Conservation (phyloP, 2,888 invertebrate species). For the Sinopyrophorus schimmeli region DNA sequence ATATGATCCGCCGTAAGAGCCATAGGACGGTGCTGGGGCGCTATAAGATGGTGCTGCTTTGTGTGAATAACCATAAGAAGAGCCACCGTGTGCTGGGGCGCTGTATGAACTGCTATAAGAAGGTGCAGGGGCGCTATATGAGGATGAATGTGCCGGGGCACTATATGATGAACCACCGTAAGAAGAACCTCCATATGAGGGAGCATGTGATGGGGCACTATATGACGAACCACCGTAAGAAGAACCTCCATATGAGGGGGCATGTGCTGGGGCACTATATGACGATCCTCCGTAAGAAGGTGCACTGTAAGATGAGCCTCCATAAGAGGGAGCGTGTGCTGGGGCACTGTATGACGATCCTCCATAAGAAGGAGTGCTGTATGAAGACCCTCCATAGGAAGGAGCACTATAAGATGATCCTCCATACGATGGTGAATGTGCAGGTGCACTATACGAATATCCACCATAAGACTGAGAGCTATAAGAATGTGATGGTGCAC, state of each 20-base stretch:
- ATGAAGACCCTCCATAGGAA: constrained; percentile 14
- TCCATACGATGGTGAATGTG: constrained; percentile 7
- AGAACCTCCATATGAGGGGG: constrained; percentile 18
- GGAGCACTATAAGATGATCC: background rate
- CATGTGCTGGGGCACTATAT: background rate
- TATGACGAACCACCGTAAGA: constrained; percentile 23
- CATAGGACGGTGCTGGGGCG: constrained; percentile 23
- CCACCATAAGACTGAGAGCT: constrained; percentile 5
- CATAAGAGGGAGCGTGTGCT: constrained; percentile 9
- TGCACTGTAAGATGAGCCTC: constrained; percentile 13
- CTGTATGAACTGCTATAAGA: constrained; percentile 14
- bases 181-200: constrained; percentile 22
- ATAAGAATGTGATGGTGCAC: constrained; percentile 4
- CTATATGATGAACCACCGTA: constrained; percentile 25
- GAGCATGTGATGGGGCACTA: constrained; percentile 10
- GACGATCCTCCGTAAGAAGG: constrained; percentile 3
- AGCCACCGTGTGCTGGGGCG: constrained; percentile 24
- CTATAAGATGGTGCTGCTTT: constrained; percentile 15
- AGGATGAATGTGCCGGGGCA: constrained; percentile 23
- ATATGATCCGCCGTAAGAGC: constrained; percentile 16
- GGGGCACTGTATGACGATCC: constrained; percentile 1
- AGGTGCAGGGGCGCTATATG: constrained; percentile 11
- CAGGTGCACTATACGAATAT: constrained; percentile 13
- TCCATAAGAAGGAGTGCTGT: constrained; percentile 7
- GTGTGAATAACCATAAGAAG: constrained; percentile 19